Conservation (phyloP, 2,888 invertebrate genomes). For the Troides helena region DNA sequence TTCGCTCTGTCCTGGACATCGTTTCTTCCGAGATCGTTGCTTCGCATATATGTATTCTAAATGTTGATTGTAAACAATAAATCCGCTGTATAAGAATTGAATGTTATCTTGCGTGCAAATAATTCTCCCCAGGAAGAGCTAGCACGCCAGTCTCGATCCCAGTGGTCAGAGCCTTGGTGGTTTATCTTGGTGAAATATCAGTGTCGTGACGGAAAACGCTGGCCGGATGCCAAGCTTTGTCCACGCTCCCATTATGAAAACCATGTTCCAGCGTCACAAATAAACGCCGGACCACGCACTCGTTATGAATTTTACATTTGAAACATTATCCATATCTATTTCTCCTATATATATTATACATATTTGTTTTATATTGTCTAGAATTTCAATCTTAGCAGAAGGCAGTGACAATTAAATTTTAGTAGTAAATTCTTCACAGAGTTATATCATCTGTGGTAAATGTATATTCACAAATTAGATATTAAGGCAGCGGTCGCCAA, state of each 20-base stretch:
- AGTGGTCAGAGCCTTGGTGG: constrained; percentile 42
- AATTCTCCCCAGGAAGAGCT: constrained; percentile 44
- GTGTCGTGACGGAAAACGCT: constrained; percentile 61
- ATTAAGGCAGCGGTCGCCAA: too few species aligned
- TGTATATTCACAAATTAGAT: too few species aligned
- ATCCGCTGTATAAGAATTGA: neutral
- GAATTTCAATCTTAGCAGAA: too few species aligned
- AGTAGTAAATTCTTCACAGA: too few species aligned
- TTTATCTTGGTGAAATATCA: constrained; percentile 68
- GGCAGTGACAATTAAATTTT: too few species aligned
- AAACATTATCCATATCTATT: neutral
- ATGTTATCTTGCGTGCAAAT: constrained; percentile 47
- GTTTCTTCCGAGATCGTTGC: too few species aligned
- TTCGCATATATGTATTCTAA: too few species aligned
- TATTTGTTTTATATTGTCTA: neutral
- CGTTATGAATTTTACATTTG: constrained; percentile 22
- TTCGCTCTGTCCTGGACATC: too few species aligned
- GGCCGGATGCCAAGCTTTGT: constrained; percentile 58
- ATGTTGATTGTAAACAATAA: too few species aligned
- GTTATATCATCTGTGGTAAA: too few species aligned
- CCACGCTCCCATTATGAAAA: constrained; percentile 30
- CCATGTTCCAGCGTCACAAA: constrained; percentile 25
- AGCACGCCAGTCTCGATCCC: constrained; percentile 49
- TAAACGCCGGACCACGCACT: constrained; percentile 7
- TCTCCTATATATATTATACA: neutral